Evolutionary conservation across 2,797 vertebrate species (phyloP).

Genomic region (Tragopan temminckii): DNA sequence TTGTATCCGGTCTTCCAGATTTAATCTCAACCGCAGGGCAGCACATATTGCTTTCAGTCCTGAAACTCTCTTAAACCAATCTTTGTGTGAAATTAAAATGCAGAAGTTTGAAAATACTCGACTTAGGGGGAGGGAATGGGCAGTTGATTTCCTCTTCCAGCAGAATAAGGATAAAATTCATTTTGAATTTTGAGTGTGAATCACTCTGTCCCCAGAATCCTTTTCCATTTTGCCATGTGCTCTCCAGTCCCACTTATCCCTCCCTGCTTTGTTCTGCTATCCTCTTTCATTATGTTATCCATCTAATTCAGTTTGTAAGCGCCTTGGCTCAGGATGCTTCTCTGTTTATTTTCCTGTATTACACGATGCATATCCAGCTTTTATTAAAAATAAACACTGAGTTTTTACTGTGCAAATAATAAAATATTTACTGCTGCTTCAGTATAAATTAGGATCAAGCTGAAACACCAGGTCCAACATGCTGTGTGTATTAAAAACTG

Average conservation of each 20-base stretch:
- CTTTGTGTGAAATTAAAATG: slow-evolving; percentile 6
- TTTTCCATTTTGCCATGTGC: neutral
- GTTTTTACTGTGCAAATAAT: neutral
- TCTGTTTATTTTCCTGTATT: neutral
- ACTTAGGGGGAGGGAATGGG: neutral
- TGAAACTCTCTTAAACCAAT: neutral
- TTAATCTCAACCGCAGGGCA: slow-evolving; percentile 37
- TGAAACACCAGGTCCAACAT: neutral
- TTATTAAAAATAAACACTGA: neutral
- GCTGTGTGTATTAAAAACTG: neutral
- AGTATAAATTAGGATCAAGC: neutral
- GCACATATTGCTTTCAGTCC: neutral
- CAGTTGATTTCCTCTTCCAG: neutral
- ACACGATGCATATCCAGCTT: neutral
- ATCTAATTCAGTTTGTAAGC: neutral
- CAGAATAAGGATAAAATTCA: neutral
- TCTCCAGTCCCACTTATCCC: neutral
- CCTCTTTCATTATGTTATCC: neutral
- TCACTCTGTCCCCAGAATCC: neutral
- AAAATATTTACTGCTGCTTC: neutral
- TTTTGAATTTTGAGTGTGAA: slow-evolving; percentile 1
- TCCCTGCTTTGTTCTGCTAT: neutral
- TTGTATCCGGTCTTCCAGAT: neutral
- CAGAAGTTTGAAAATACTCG: neutral
- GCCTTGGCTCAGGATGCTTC: neutral